phyloP scores from a whole-genome alignment of 2,888 invertebrate species.

The Syrista parreyssii region DNA sequence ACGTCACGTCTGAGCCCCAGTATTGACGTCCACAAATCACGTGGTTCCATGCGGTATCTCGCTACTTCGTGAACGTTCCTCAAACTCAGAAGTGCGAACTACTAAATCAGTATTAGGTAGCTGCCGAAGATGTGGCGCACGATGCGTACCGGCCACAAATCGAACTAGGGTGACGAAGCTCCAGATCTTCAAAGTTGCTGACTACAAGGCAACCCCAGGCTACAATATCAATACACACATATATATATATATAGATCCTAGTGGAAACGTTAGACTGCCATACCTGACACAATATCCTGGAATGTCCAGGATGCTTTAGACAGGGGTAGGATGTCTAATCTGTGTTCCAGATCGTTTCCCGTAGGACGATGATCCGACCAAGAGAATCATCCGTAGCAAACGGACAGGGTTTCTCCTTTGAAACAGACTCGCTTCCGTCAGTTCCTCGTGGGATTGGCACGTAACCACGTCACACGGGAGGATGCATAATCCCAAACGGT shows the following conservation, averaged over 20 bases:
- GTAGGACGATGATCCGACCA: background rate
- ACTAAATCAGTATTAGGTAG: slow-evolving; percentile 33
- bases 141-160: background rate
- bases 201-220: background rate
- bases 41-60: slow-evolving; percentile 52
- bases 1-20: slow-evolving; percentile 62
- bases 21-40: slow-evolving; percentile 66
- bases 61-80: slow-evolving; percentile 39
- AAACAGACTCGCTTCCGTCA: background rate
- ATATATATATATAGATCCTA: background rate
- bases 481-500: slow-evolving; percentile 47
- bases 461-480: slow-evolving; percentile 7
- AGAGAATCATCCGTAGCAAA: background rate
- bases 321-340: background rate
- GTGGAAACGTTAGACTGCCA: background rate
- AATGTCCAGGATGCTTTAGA: background rate
- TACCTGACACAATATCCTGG: background rate
- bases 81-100: slow-evolving; percentile 41
- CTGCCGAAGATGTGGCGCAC: slow-evolving; percentile 4
- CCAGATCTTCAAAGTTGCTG: background rate
- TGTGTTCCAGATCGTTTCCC: background rate
- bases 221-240: background rate
- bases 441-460: background rate
- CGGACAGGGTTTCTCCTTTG: slow-evolving; percentile 3
- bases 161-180: background rate